Evolutionary conservation across 1,140 invertebrate genomes (phyloP).

Genomic region (Atta colombica): DNA sequence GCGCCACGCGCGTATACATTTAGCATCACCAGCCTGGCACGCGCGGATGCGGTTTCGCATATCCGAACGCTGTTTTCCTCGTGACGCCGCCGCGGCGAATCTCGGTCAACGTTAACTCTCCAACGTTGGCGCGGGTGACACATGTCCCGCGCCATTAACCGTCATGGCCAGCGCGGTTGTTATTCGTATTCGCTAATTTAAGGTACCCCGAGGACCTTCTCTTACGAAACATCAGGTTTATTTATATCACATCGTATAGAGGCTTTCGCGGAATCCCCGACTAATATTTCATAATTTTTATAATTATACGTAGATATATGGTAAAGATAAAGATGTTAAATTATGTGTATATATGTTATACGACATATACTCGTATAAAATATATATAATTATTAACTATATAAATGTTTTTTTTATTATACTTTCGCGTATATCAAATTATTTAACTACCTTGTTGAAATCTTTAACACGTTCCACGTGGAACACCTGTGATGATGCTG

Average conservation of each 20-base stretch:
- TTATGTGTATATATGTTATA: too few species aligned
- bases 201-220: slow-evolving; percentile 3
- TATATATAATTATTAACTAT: too few species aligned
- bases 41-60: slow-evolving; percentile 57
- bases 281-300: background rate
- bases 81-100: slow-evolving; percentile 37
- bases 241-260: slow-evolving; percentile 7
- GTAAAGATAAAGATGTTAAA: too few species aligned
- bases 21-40: slow-evolving; percentile 22
- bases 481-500: too few species aligned
- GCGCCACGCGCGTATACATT: slow-evolving; percentile 26
- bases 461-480: too few species aligned
- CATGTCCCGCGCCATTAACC: slow-evolving; percentile 52
- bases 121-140: slow-evolving; percentile 43
- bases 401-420: too few species aligned
- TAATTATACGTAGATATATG: background rate
- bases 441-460: too few species aligned
- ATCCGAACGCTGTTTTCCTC: slow-evolving; percentile 56
- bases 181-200: slow-evolving; percentile 52
- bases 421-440: too few species aligned
- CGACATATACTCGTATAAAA: too few species aligned
- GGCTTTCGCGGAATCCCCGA: background rate
- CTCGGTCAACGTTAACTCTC: slow-evolving; percentile 57
- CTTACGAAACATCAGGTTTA: slow-evolving; percentile 30
- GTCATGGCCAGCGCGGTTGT: slow-evolving; percentile 36